These are phyloP conservation scores for Anarhynchus alexandrinus DNA, from an alignment of 2,113 vertebrate species.

Conservation along the genomic window DNA sequence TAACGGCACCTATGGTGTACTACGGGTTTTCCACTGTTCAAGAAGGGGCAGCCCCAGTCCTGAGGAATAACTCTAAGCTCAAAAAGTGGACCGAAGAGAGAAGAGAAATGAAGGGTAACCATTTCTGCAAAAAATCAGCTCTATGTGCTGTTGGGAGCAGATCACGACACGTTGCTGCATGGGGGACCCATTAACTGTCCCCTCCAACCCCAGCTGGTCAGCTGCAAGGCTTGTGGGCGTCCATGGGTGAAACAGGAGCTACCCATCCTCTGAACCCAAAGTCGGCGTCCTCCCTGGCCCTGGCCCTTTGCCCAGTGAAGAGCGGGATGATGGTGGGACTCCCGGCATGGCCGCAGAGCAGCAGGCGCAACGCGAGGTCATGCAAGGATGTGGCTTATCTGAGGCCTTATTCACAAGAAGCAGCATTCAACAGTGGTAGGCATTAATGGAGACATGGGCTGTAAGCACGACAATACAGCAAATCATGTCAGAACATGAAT, in stretches of 20 bases:
- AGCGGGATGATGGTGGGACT: fast-evolving
- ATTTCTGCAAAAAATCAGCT: neutral
- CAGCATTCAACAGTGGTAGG: neutral
- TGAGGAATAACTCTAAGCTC: neutral
- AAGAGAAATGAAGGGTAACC: neutral
- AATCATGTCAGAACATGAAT: neutral
- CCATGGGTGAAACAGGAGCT: neutral
- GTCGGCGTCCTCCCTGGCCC: neutral
- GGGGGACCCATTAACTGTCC: neutral
- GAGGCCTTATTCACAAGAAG: neutral
- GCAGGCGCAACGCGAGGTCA: neutral
- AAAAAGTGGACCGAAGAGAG: neutral
- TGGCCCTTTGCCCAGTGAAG: neutral
- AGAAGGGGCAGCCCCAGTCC: neutral
- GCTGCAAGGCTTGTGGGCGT: neutral
- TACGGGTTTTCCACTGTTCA: neutral
- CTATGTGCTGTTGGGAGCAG: neutral
- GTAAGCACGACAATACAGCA: neutral
- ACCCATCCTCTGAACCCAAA: neutral
- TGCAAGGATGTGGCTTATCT: neutral
- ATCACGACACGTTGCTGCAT: fast-evolving
- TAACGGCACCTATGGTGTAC: neutral
- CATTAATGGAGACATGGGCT: neutral
- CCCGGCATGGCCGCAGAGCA: neutral
- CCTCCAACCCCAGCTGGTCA: neutral